Conservation (phyloP, 2,797 vertebrate genomes). For the Dromococcyx pavoninus region DNA sequence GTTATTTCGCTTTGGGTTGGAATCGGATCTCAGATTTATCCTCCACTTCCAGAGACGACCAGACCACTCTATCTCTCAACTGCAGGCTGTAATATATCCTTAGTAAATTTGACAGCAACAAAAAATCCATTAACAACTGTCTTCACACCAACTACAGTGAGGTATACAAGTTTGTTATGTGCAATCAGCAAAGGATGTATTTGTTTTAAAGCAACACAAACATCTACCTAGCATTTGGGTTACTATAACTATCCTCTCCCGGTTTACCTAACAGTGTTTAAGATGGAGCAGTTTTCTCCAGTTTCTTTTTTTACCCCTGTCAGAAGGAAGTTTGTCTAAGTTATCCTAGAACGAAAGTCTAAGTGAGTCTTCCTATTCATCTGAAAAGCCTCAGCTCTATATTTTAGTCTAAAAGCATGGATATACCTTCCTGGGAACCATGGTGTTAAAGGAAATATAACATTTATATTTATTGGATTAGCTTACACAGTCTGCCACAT, state of each 20-base stretch:
- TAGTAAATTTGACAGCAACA: conserved; percentile 69
- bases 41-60: conserved; percentile 79
- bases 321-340: background rate
- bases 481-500: background rate
- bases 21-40: conserved; percentile 88
- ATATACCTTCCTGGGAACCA: background rate
- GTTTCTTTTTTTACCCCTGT: background rate
- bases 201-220: background rate
- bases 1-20: conserved; percentile 87
- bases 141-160: conserved; percentile 10
- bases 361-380: background rate
- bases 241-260: background rate
- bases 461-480: background rate
- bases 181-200: background rate
- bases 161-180: conserved; percentile 44
- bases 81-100: conserved; percentile 78
- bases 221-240: background rate
- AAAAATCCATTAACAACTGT: conserved; percentile 31
- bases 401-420: background rate
- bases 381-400: background rate
- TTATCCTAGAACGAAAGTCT: background rate
- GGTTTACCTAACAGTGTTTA: background rate
- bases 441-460: background rate
- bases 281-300: background rate
- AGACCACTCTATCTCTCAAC: conserved; percentile 77